Evolutionary conservation across 2,113 vertebrate species (phyloP).

Genomic region (Brienomyrus brachyistius): DNA sequence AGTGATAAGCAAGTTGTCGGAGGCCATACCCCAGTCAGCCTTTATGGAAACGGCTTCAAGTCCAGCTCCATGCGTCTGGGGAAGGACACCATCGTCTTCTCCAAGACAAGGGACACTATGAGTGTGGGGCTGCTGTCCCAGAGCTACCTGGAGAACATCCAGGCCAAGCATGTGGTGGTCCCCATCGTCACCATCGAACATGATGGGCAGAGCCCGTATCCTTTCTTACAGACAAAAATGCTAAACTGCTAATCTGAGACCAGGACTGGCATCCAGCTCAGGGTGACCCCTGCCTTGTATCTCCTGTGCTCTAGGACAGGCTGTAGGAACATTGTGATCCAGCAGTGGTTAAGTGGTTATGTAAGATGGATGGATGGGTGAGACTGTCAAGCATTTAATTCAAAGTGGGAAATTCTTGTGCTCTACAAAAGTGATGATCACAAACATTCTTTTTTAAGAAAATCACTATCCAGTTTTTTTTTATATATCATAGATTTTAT

Average conservation of each 20-base stretch:
- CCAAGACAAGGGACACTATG: conserved; percentile 67
- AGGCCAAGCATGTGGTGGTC: conserved; percentile 77
- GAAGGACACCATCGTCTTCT: conserved; percentile 85
- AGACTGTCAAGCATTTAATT: neutral
- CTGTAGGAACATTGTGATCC: too few species aligned
- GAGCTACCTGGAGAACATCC: conserved; percentile 71
- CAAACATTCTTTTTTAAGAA: neutral
- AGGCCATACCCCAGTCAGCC: conserved; percentile 73
- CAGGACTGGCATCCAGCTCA: too few species aligned
- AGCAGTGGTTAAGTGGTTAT: too few species aligned
- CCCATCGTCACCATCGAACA: conserved; percentile 66
- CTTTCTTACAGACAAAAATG: conserved; percentile 59
- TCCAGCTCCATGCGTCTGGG: conserved; percentile 95
- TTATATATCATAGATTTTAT: neutral
- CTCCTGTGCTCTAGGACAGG: too few species aligned
- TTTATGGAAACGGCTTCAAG: conserved; percentile 96
- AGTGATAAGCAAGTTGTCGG: conserved; percentile 80
- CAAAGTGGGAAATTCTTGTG: neutral
- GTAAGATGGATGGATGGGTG: neutral
- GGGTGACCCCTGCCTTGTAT: too few species aligned
- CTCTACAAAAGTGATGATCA: neutral
- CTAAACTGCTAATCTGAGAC: neutral
- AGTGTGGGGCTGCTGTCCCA: conserved; percentile 89
- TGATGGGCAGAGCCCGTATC: conserved; percentile 60
- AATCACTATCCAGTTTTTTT: neutral